Percentiles rank a stretch among this genome's conserved stretches.
These are phyloP conservation scores for Cylloceria caligata DNA, from an alignment of 2,888 invertebrate genomes.

Conservation along the genomic window DNA sequence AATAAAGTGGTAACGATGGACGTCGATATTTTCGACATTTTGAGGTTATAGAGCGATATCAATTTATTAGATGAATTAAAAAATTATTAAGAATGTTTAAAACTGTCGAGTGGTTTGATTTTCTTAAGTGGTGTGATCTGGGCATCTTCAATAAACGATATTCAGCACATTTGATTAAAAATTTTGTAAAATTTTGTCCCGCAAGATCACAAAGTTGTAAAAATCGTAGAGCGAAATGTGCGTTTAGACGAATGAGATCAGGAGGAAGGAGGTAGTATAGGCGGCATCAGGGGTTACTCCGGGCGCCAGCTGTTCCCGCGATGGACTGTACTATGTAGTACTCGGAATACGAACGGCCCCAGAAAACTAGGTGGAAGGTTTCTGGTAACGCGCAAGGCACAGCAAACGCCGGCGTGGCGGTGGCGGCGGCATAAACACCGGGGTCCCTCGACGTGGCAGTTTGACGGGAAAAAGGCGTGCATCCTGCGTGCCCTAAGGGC, in stretches of 20 bases:
- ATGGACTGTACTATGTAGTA: conserved; percentile 19
- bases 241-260: conserved; percentile 19
- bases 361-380: conserved; percentile 74
- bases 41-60: too few species aligned
- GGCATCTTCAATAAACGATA: too few species aligned
- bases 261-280: conserved; percentile 33
- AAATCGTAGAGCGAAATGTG: neutral
- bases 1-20: too few species aligned
- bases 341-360: conserved; percentile 30
- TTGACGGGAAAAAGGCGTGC: conserved; percentile 78
- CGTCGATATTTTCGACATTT: too few species aligned
- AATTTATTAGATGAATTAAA: too few species aligned
- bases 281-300: conserved; percentile 45
- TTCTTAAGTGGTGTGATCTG: too few species aligned
- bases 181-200: too few species aligned
- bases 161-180: too few species aligned
- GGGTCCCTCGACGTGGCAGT: conserved; percentile 68
- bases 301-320: conserved; percentile 64
- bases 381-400: conserved; percentile 51
- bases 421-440: conserved; percentile 73
- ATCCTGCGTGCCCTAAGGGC: conserved; percentile 79
- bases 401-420: conserved; percentile 23
- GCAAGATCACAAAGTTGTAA: neutral
- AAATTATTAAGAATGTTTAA: too few species aligned
- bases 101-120: too few species aligned